phyloP scores from a whole-genome alignment of 2,797 vertebrate species.

The Schizopygopsis malacanthus region DNA sequence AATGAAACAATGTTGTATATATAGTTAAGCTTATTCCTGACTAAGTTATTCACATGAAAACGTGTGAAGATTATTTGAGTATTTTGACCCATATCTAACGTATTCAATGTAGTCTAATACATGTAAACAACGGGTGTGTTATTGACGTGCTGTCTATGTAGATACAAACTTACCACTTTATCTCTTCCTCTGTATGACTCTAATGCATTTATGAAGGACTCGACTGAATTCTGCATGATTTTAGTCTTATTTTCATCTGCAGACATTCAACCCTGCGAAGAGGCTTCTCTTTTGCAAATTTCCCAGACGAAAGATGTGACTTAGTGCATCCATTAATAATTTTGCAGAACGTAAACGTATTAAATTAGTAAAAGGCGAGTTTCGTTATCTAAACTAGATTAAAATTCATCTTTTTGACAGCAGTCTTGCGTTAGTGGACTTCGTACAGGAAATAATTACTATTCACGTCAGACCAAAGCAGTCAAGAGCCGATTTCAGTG shows the following conservation, averaged over 20 bases:
- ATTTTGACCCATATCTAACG: too few relatives aligned
- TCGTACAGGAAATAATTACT: slow-evolving; percentile 64
- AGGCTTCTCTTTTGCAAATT: not conserved
- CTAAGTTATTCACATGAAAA: not conserved
- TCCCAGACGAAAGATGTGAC: not conserved
- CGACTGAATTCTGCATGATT: slow-evolving; percentile 62
- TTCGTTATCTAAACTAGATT: not conserved
- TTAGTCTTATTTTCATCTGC: not conserved
- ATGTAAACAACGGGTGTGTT: too few relatives aligned
- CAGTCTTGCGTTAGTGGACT: slow-evolving; percentile 63
- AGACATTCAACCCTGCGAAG: not conserved
- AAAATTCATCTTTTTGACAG: not conserved
- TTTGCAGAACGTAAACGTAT: not conserved
- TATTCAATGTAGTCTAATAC: too few relatives aligned
- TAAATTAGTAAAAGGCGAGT: not conserved
- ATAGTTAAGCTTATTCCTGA: not conserved
- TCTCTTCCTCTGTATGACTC: slow-evolving; percentile 92
- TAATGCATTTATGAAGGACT: slow-evolving; percentile 76
- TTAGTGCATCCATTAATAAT: not conserved
- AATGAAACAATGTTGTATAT: not conserved
- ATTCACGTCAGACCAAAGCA: slow-evolving; percentile 56
- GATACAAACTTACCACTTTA: slow-evolving; percentile 80
- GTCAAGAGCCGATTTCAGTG: slow-evolving; percentile 52
- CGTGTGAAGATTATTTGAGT: not conserved
- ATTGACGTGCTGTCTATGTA: not conserved